Conservation (phyloP, 2,888 invertebrate species). For the Lampropteryx suffumata region DNA sequence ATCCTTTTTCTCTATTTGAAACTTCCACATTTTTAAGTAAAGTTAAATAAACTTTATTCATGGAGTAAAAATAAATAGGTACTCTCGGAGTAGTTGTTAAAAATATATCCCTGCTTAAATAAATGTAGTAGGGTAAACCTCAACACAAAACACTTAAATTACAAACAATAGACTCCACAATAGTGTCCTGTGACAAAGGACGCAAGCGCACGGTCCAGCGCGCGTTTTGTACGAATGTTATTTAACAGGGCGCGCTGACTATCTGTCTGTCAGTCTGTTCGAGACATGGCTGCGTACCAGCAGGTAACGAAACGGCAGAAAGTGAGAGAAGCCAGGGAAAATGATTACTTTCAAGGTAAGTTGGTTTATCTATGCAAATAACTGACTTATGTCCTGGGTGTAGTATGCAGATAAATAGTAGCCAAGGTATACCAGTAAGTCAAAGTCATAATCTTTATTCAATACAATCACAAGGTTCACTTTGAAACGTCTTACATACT, state of each 20-base stretch:
- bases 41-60: too few species aligned
- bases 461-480: too few species aligned
- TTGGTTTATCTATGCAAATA: too few species aligned
- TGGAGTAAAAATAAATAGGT: too few species aligned
- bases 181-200: conserved; percentile 33
- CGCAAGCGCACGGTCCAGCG: conserved; percentile 54
- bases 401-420: too few species aligned
- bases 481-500: too few species aligned
- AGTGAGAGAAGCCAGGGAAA: conserved; percentile 55
- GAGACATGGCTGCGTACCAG: conserved; percentile 49
- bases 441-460: too few species aligned
- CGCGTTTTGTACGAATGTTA: conserved; percentile 55
- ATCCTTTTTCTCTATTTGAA: too few species aligned
- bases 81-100: too few species aligned
- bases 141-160: conserved; percentile 7
- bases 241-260: conserved; percentile 52
- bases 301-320: conserved; percentile 69
- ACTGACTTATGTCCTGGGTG: too few species aligned
- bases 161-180: conserved; percentile 27
- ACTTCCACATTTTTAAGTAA: too few species aligned
- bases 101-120: background rate
- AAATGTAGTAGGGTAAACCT: background rate
- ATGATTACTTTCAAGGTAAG: conserved; percentile 71
- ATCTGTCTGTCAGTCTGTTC: conserved; percentile 1
- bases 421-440: too few species aligned